These are phyloP conservation scores for Hydractinia symbiolongicarpus DNA, from an alignment of 30 jellyfish, hydroid and myxozoan species.

Conservation along the genomic window DNA sequence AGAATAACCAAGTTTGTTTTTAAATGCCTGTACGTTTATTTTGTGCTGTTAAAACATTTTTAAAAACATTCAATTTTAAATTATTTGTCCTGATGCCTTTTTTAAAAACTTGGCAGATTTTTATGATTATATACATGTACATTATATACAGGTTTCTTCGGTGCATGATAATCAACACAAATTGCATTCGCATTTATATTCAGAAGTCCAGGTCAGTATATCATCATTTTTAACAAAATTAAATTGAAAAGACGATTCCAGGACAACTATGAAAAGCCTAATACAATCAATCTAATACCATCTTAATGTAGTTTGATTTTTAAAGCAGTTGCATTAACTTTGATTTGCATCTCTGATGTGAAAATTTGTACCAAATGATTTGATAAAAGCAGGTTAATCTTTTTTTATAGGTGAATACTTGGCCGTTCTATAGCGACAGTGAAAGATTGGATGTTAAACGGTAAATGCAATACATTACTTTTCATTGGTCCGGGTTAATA, in stretches of 20 bases:
- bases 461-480: conserved; percentile 22
- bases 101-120: background rate
- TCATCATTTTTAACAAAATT: too few species aligned
- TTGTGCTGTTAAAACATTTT: too few species aligned
- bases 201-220: conserved; percentile 48
- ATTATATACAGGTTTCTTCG: conserved; percentile 70
- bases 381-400: too few species aligned
- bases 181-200: conserved; percentile 53
- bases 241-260: too few species aligned
- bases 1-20: too few species aligned
- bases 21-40: too few species aligned
- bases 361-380: background rate
- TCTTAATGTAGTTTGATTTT: too few species aligned
- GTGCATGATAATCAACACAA: conserved; percentile 64
- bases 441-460: conserved; percentile 62
- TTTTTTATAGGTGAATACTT: conserved; percentile 66
- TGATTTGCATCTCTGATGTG: too few species aligned
- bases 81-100: background rate
- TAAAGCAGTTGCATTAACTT: too few species aligned
- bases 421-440: conserved; percentile 81
- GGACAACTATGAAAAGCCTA: too few species aligned
- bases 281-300: too few species aligned
- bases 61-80: background rate
- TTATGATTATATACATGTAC: background rate
- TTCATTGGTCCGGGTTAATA: too few species aligned